phyloP scores from a whole-genome alignment of 2,888 invertebrate genomes.

The Drosophila fulvimacula region DNA sequence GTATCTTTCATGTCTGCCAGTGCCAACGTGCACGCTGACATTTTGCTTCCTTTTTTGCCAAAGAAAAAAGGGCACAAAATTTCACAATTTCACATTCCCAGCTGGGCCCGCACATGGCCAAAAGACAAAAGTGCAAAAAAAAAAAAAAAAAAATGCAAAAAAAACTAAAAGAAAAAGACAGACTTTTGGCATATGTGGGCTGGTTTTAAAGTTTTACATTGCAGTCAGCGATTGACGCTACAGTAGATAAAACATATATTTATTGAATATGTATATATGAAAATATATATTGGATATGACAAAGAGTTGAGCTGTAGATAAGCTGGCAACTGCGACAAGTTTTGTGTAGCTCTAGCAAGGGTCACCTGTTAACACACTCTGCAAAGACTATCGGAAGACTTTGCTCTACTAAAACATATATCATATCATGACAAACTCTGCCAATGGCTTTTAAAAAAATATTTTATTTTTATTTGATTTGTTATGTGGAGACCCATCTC shows the following conservation, averaged over 20 bases:
- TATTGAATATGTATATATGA: conserved; percentile 2
- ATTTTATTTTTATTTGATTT: no score
- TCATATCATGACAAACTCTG: not conserved
- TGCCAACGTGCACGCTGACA: conserved; percentile 31
- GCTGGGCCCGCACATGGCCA: conserved; percentile 14
- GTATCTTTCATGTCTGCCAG: conserved; percentile 22
- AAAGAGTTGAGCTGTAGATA: not conserved
- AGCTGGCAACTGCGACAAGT: not conserved
- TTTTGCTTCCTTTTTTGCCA: conserved; percentile 4
- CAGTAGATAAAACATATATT: conserved; percentile 1
- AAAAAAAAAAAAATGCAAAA: not conserved
- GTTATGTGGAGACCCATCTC: no score
- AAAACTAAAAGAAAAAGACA: not conserved
- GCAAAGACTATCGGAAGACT: not conserved
- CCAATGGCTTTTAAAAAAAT: no score
- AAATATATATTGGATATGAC: not conserved
- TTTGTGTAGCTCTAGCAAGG: not conserved
- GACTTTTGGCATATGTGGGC: conserved; percentile 12
- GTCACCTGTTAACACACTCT: not conserved
- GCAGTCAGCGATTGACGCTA: conserved; percentile 1
- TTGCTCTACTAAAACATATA: not conserved
- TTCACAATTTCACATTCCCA: conserved; percentile 25
- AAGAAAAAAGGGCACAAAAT: conserved; percentile 25
- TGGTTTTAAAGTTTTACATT: conserved; percentile 18
- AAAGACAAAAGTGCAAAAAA: not conserved